Evolutionary conservation across 2,797 vertebrate genomes (phyloP), one percentile per base, ranked within the genome.

Genomic region (Tenualosa ilisha): DNA sequence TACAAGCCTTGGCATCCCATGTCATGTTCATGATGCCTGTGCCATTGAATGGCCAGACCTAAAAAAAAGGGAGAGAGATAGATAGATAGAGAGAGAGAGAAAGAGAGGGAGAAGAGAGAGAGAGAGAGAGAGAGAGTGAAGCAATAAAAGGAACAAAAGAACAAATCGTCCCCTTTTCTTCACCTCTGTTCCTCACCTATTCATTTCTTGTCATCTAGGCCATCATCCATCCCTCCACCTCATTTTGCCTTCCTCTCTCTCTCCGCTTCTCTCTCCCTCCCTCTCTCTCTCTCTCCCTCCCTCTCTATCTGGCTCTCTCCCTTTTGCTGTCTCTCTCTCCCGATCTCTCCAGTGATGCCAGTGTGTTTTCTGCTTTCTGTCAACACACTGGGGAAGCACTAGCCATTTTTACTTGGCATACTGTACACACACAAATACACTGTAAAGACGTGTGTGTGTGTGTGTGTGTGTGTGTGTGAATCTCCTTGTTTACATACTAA

Each of bases 1-100:
- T 56, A 72, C 84, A 84, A 46, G 82, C 75, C 79, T 83, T 17
- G 84, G 75, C 81, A 75, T 40, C 81, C 81, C 59, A 20, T 86
- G 84, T 86, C 86, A 85, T 56, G 79, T 85, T 81, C 84, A 83
- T 79, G 84, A 56, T 86, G 37, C 37, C 68, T 20, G 31, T 6
- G 31, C 6, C 3, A 15, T 13, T 15, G 37, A 72, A 40, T 54
- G 82, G 3, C 31, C 43, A 20, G 6, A 4, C 40, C 0, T 13
- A 40, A 72, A 40, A 75, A 40, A 53, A 3, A 53, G 9, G 8
- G 8, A 12, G 50, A 15, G 46, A 46, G 46, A 46, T 4, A 46
- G 46, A 46, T 4, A 46, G 46, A 46, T 4, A 46, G 46, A 46
- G 1, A 46, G 7, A 7, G 1, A 46, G 46, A 46, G 1, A 46